Percentiles rank a stretch among this genome's conserved stretches.
These are phyloP conservation scores for Sinella curviseta DNA, from an alignment of 1,140 invertebrate species.

Conservation along the genomic window DNA sequence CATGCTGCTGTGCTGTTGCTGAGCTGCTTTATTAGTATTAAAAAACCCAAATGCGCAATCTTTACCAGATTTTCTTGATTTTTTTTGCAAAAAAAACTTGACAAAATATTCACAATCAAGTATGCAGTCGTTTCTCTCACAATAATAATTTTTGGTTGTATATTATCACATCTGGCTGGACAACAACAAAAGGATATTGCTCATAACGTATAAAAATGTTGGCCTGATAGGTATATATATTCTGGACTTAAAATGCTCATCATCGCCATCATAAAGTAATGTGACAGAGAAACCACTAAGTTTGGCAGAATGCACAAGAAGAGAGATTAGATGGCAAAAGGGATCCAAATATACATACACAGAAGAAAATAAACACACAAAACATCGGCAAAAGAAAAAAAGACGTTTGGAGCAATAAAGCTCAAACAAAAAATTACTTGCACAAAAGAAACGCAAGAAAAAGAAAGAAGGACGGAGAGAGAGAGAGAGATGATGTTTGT, in stretches of 20 bases:
- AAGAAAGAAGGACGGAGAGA: background rate
- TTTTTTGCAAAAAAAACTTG: background rate
- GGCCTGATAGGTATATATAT: too few species aligned
- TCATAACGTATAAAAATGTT: too few species aligned
- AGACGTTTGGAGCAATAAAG: background rate
- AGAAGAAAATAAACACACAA: background rate
- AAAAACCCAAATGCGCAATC: too few species aligned
- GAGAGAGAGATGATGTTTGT: background rate
- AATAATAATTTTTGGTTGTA: too few species aligned
- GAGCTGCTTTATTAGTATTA: too few species aligned
- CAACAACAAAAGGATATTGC: background rate
- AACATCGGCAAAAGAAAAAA: background rate
- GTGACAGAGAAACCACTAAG: background rate
- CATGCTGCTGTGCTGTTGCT: too few species aligned
- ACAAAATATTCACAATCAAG: background rate
- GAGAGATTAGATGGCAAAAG: background rate
- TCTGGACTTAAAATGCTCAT: too few species aligned
- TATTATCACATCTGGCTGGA: constrained; percentile 11
- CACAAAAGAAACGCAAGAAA: too few species aligned
- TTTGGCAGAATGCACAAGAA: background rate
- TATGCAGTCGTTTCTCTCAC: too few species aligned
- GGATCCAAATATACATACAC: background rate
- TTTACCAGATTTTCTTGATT: background rate
- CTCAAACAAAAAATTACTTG: too few species aligned
- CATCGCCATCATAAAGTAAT: background rate